phyloP scores from a whole-genome alignment of 37 sponge, comb jelly and placozoan genomes.

The Sycon ciliatum region DNA sequence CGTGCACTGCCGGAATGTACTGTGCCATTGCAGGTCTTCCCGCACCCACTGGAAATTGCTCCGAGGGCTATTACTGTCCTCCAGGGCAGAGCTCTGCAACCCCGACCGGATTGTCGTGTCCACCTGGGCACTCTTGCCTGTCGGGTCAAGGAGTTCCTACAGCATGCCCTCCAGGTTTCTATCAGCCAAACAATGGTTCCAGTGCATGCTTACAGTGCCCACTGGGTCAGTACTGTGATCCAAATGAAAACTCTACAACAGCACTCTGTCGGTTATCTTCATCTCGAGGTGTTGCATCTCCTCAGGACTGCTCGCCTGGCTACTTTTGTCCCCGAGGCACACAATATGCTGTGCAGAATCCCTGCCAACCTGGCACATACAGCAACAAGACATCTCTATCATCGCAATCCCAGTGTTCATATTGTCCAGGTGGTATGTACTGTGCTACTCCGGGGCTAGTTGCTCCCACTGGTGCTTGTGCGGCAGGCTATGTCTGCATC shows the following conservation, averaged over 20 bases:
- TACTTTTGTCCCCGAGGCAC: conserved; percentile 27
- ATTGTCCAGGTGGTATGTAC: conserved; percentile 30
- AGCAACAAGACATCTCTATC: neutral
- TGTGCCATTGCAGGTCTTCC: neutral
- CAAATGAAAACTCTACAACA: neutral
- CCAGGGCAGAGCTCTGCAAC: neutral
- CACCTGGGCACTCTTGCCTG: conserved; percentile 13
- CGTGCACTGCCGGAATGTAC: conserved; percentile 2
- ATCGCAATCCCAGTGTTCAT: conserved; percentile 2
- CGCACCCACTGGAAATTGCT: conserved; percentile 12
- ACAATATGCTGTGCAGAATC: neutral
- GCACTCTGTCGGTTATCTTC: neutral
- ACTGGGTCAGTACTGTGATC: conserved; percentile 2
- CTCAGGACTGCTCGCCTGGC: conserved; percentile 15
- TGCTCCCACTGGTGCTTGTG: conserved; percentile 14
- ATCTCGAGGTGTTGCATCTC: neutral
- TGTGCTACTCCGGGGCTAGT: conserved; percentile 16
- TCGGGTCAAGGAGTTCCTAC: neutral
- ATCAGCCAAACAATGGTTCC: neutral
- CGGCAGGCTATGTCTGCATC: conserved; percentile 35
- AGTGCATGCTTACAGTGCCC: conserved; percentile 11
- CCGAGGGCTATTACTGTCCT: conserved; percentile 24
- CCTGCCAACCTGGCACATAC: conserved; percentile 23
- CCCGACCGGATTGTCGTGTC: conserved; percentile 1
- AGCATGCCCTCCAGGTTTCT: neutral